These are phyloP conservation scores for Venustaconcha ellipsiformis DNA, from an alignment of 1,140 invertebrate species.

Conservation along the genomic window DNA sequence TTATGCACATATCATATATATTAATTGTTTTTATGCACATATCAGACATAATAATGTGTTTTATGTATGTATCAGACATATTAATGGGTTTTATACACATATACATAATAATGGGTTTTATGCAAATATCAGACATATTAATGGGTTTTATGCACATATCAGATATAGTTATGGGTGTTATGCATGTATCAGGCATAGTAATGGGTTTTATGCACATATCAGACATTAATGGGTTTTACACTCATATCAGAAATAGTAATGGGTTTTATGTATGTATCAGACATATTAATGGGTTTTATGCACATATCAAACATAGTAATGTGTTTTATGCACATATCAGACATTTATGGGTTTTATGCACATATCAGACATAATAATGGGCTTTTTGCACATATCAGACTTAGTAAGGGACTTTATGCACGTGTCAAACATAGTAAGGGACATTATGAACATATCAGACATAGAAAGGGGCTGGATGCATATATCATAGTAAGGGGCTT, in stretches of 20 bases:
- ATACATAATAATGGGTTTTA: slow-evolving; percentile 90
- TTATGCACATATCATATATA: slow-evolving; percentile 89
- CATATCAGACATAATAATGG: too few species aligned
- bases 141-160: slow-evolving; percentile 72
- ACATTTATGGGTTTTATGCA: too few species aligned
- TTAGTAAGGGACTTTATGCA: slow-evolving; percentile 83
- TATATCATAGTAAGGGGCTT: too few species aligned
- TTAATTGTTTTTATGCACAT: slow-evolving; percentile 88
- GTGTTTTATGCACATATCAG: too few species aligned
- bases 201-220: too few species aligned
- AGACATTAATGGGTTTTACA: too few species aligned
- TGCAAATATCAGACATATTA: slow-evolving; percentile 95
- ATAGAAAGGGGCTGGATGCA: too few species aligned
- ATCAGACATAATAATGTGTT: slow-evolving; percentile 82
- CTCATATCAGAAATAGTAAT: slow-evolving; percentile 82
- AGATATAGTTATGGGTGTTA: too few species aligned
- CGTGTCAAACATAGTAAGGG: slow-evolving; percentile 93
- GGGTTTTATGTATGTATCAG: slow-evolving; percentile 69
- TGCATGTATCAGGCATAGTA: too few species aligned
- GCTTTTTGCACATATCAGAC: slow-evolving; percentile 81
- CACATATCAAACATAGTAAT: too few species aligned
- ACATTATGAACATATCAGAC: slow-evolving; percentile 77
- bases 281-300: too few species aligned
- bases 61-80: slow-evolving; percentile 85
- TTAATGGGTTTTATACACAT: slow-evolving; percentile 91